Evolutionary conservation across 2,113 vertebrate species (phyloP), one percentile per base, ranked within the genome.

Genomic region (Xerus inauris): DNA sequence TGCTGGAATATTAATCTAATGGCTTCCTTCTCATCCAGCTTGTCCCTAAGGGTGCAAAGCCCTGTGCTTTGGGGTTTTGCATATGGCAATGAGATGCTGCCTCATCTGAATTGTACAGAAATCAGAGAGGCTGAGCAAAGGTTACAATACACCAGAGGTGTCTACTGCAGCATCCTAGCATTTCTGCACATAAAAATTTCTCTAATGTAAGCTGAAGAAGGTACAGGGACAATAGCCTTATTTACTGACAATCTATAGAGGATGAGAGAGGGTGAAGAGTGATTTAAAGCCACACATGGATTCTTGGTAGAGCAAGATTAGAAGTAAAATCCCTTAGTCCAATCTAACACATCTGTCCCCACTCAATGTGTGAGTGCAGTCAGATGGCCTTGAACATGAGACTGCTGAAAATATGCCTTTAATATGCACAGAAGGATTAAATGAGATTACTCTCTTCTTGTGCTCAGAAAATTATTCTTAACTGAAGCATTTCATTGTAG

Each of bases 71-170:
- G 35, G 65, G 24, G 5, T 76, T 90, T 80, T 57, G 32, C 19
- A 57, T 32, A 72, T 20, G 12, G 4, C 51, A 80, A 3, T 89
- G n/a, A 79, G 14, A 71, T 86, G 35, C 26, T 67, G 0, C 35
- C 35, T 76, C 32, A 86, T 0, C 19, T 14, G 6, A 59, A 14
- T 38, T 83, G 67, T 77, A 0, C 13, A 89, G 20, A 82, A 64
- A 71, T 45, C 72, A 87, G 17, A 8, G 42, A 32, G 38, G 26
- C 20, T 35, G 42, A 73, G 65, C 8, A 0, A 35, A n/a, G 17
- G 3, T 1, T 20, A 5, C 19, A 62, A 11, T 35, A 9, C 19
- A 11, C 8, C 1, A 19, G 22, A 47, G 30, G 20, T 9, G 1
- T 88, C 54, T 12, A 6, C 42, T 32, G 10, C 9, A 75, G 38